phyloP scores from a whole-genome alignment of 2,888 invertebrate genomes.

The Cryptus armator region DNA sequence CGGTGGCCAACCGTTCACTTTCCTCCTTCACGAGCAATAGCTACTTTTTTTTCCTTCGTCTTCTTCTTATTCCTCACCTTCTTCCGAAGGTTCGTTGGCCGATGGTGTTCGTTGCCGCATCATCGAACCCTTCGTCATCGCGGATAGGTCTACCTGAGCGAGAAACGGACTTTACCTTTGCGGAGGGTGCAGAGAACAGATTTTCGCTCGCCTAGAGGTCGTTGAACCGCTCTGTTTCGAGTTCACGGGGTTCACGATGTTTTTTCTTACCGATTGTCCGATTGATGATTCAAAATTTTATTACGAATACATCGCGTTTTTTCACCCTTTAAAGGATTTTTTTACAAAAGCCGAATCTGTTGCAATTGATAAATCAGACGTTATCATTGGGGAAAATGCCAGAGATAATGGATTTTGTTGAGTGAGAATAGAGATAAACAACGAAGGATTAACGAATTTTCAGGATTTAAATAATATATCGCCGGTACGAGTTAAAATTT shows the following conservation, averaged over 20 bases:
- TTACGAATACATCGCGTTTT: neutral
- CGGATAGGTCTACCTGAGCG: constrained; percentile 12
- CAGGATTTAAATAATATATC: too few species aligned
- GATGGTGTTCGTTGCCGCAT: neutral
- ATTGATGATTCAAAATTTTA: neutral
- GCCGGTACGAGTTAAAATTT: neutral
- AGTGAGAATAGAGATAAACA: too few species aligned
- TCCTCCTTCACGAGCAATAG: constrained; percentile 12
- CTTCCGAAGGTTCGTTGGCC: constrained; percentile 30
- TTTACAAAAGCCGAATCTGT: too few species aligned
- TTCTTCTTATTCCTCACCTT: neutral
- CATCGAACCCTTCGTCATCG: constrained; percentile 24
- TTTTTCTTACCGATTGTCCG: neutral
- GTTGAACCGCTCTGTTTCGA: neutral
- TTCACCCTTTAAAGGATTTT: too few species aligned
- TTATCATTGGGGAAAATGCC: too few species aligned
- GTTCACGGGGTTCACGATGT: neutral
- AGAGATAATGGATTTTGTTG: too few species aligned
- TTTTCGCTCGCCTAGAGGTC: constrained; percentile 17
- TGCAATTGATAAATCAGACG: too few species aligned
- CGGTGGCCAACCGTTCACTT: constrained; percentile 31
- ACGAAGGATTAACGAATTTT: too few species aligned
- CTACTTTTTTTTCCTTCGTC: constrained; percentile 15
- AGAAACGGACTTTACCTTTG: constrained; percentile 12
- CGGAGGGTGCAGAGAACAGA: constrained; percentile 14